Conservation (phyloP, 2,113 vertebrate genomes). For the Protomyctophum bolini region DNA sequence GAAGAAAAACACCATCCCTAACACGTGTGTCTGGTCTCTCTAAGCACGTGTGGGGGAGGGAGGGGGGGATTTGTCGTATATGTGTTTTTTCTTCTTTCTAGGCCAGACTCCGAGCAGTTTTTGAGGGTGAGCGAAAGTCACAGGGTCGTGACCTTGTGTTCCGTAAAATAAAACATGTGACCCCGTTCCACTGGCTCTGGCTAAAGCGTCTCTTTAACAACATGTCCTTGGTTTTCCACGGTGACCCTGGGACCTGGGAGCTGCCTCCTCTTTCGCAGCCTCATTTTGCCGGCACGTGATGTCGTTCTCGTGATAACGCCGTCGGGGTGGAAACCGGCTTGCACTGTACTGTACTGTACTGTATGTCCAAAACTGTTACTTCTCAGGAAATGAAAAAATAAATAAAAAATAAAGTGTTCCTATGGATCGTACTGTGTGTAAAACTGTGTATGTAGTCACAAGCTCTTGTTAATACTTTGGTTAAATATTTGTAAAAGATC, state of each 20-base stretch:
- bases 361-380: too few relatives aligned
- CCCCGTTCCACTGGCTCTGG: constrained; percentile 22
- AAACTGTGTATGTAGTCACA: too few relatives aligned
- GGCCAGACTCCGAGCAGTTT: background rate
- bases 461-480: too few relatives aligned
- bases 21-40: too few relatives aligned
- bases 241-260: constrained; percentile 62
- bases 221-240: constrained; percentile 57
- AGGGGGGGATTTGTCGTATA: background rate
- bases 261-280: constrained; percentile 64
- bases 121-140: background rate
- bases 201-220: constrained; percentile 59
- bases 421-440: too few relatives aligned
- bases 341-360: too few relatives aligned
- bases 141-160: background rate
- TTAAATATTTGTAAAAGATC: too few relatives aligned
- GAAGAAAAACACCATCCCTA: too few relatives aligned
- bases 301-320: constrained; percentile 46
- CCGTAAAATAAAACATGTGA: background rate
- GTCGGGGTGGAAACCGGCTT: too few relatives aligned
- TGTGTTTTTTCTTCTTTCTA: background rate
- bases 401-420: too few relatives aligned
- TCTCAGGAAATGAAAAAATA: too few relatives aligned
- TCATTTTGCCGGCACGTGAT: constrained; percentile 62
- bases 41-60: background rate